A percentile compares a stretch with the other conserved stretches of the same genome.
phyloP scores from a whole-genome alignment of 2,888 invertebrate genomes.

The Petrolisthes manimaculis region DNA sequence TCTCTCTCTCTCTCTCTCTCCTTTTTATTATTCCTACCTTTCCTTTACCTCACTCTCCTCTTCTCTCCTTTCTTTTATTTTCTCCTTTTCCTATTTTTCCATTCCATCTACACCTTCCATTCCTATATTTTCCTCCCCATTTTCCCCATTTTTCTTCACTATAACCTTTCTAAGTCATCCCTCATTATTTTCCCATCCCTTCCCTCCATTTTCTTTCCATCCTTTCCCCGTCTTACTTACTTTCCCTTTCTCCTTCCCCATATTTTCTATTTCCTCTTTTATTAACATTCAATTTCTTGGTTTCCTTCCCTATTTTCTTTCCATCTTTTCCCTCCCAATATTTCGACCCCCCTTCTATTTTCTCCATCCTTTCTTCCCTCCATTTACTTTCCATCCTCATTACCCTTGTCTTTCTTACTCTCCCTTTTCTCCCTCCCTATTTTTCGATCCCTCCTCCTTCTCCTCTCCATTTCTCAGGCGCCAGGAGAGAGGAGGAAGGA shows the following conservation, averaged over 20 bases:
- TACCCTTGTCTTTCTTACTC: background rate
- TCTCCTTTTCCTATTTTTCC: background rate
- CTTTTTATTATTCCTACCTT: background rate
- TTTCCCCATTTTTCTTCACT: background rate
- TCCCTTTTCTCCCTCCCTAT: background rate
- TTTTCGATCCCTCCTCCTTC: too few relatives aligned
- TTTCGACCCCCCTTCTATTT: too few relatives aligned
- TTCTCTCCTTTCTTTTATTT: background rate
- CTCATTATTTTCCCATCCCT: too few relatives aligned
- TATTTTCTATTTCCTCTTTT: too few relatives aligned
- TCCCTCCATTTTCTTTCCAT: too few relatives aligned
- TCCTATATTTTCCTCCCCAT: background rate
- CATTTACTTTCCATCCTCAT: background rate
- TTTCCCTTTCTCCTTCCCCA: too few relatives aligned
- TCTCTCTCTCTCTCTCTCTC: conserved; percentile 5
- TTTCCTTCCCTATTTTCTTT: too few relatives aligned
- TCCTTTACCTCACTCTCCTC: background rate
- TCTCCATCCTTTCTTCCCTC: background rate
- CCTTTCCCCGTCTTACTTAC: too few relatives aligned
- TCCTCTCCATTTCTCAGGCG: too few relatives aligned
- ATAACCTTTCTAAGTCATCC: background rate
- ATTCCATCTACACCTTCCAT: background rate
- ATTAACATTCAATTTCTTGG: too few relatives aligned
- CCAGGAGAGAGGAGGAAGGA: too few relatives aligned
- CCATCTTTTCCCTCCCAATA: too few relatives aligned